Conservation (phyloP, 1,140 invertebrate genomes). For the Pseudomyrmex gracilis region DNA sequence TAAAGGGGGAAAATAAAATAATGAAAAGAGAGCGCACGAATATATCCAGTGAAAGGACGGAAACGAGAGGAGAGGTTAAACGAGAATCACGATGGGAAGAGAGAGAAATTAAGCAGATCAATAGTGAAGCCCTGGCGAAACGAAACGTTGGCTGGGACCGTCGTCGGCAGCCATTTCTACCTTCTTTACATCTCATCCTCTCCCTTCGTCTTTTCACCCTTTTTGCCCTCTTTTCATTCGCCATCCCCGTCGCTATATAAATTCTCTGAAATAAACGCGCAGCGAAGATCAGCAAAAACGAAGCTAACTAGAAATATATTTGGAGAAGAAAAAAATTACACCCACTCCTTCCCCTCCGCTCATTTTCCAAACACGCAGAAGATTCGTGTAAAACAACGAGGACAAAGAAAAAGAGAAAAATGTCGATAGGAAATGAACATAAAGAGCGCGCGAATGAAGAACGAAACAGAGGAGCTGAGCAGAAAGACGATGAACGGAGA, state of each 20-base stretch:
- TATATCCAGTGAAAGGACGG: neutral
- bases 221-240: neutral
- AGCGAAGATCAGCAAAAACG: conserved; percentile 74
- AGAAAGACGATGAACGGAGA: conserved; percentile 5
- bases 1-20: conserved; percentile 26
- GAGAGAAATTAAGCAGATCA: conserved; percentile 78
- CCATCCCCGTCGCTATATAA: conserved; percentile 21
- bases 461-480: neutral
- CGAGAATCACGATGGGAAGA: conserved; percentile 43
- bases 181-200: conserved; percentile 36
- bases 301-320: conserved; percentile 81
- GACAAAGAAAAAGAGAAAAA: conserved; percentile 21
- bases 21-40: conserved; percentile 19
- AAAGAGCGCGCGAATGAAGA: neutral
- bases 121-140: conserved; percentile 65
- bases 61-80: conserved; percentile 39
- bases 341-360: neutral
- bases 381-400: conserved; percentile 6
- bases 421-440: conserved; percentile 20
- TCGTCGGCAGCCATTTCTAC: conserved; percentile 23
- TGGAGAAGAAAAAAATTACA: conserved; percentile 64
- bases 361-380: no score
- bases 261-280: conserved; percentile 73
- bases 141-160: conserved; percentile 35
- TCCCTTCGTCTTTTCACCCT: neutral